Conservation (phyloP, 1,140 invertebrate genomes). For the Zaprionus ornatus region DNA sequence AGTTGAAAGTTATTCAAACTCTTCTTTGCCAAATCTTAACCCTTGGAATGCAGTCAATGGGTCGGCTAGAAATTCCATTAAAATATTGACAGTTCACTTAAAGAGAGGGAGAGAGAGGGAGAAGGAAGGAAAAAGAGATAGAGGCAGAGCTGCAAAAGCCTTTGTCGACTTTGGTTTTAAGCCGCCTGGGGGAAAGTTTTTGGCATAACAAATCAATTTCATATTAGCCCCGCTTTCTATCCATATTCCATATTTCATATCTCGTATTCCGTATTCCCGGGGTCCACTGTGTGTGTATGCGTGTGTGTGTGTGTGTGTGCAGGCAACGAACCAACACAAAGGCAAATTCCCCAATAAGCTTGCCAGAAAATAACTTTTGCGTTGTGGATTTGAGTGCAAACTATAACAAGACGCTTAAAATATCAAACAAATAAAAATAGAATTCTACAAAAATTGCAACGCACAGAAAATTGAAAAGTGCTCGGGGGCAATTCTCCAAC, state of each 20-base stretch:
- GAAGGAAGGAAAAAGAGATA: not conserved
- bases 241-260: slow-evolving; percentile 2
- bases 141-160: slow-evolving; percentile 16
- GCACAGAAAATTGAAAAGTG: slow-evolving; percentile 68
- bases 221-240: slow-evolving; percentile 34
- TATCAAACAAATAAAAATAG: slow-evolving; percentile 17
- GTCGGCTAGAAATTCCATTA: slow-evolving; percentile 1
- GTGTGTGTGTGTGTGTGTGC: not conserved
- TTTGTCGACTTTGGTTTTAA: slow-evolving; percentile 41
- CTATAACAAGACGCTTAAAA: slow-evolving; percentile 71
- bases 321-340: slow-evolving; percentile 16
- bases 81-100: not conserved
- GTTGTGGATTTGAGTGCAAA: slow-evolving; percentile 59
- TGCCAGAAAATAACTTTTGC: slow-evolving; percentile 61
- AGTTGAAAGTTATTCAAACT: not conserved
- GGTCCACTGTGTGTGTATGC: slow-evolving; percentile 18
- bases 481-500: slow-evolving; percentile 47
- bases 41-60: not conserved
- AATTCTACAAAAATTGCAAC: slow-evolving; percentile 48
- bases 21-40: not conserved
- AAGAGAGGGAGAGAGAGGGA: not conserved
- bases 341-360: slow-evolving; percentile 38
- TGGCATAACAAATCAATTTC: slow-evolving; percentile 70
- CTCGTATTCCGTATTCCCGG: not conserved
- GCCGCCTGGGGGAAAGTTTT: slow-evolving; percentile 46